phyloP scores from a whole-genome alignment of 1,140 invertebrate genomes.

The Formica selysi region DNA sequence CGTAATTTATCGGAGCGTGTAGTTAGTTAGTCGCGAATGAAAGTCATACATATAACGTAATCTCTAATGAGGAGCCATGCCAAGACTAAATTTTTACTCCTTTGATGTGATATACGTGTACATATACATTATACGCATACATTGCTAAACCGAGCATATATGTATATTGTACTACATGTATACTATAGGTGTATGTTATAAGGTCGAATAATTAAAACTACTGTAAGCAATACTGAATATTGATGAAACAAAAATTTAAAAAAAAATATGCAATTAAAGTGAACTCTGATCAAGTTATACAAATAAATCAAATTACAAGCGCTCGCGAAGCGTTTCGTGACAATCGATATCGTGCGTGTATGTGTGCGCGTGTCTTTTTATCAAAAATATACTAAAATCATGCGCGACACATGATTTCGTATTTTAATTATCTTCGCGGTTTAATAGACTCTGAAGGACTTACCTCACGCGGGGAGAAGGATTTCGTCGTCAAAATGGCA shows the following conservation, averaged over 20 bases:
- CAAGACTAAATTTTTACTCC: constrained; percentile 3
- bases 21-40: constrained; percentile 25
- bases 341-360: not conserved
- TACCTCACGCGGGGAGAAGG: constrained; percentile 33
- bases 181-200: not conserved
- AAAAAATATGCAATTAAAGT: not conserved
- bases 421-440: constrained; percentile 17
- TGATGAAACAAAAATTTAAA: not conserved
- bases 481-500: constrained; percentile 31
- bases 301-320: constrained; percentile 22
- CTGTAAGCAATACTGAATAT: not conserved
- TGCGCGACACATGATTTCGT: not conserved
- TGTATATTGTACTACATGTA: not conserved
- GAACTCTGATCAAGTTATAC: constrained; percentile 2
- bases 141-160: not conserved
- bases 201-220: not conserved
- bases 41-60: constrained; percentile 2
- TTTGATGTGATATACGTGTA: not conserved
- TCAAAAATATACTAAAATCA: too few species aligned
- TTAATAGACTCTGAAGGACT: constrained; percentile 17
- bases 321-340: not conserved
- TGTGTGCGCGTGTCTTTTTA: too few species aligned
- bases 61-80: constrained; percentile 29
- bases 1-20: constrained; percentile 20
- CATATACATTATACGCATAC: not conserved